These are phyloP conservation scores for Serinus canaria DNA, from an alignment of 2,113 vertebrate genomes.

Conservation along the genomic window DNA sequence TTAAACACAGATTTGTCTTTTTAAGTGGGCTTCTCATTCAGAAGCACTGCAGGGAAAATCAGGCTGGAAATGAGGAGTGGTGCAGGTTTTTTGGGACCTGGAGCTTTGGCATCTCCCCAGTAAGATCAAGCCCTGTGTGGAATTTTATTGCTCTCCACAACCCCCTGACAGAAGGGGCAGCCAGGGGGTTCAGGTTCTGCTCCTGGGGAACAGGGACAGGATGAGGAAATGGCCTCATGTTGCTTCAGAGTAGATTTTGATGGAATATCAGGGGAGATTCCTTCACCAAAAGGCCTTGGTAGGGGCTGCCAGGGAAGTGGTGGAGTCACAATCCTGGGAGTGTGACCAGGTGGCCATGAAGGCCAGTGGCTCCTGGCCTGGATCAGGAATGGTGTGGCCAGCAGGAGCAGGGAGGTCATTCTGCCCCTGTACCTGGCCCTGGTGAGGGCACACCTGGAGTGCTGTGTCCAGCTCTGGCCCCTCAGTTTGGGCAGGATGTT, in stretches of 20 bases:
- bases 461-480: neutral
- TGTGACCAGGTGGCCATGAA: neutral
- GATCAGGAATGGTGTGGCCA: neutral
- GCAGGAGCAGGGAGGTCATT: neutral
- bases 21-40: neutral
- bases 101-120: neutral
- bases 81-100: neutral
- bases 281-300: neutral
- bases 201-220: neutral
- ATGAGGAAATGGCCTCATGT: neutral
- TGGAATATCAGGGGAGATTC: neutral
- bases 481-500: neutral
- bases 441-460: neutral
- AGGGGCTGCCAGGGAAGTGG: neutral
- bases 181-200: neutral
- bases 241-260: neutral
- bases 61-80: neutral
- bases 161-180: neutral
- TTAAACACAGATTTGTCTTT: neutral
- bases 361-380: neutral
- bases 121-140: fast-evolving
- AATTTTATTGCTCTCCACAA: neutral
- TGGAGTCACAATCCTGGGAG: neutral
- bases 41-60: neutral
- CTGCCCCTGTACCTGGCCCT: fast-evolving